A percentile compares a stretch with the other conserved stretches of the same genome.
Conservation (phyloP, 2,797 vertebrate genomes). For the Spinus olivaceus region DNA sequence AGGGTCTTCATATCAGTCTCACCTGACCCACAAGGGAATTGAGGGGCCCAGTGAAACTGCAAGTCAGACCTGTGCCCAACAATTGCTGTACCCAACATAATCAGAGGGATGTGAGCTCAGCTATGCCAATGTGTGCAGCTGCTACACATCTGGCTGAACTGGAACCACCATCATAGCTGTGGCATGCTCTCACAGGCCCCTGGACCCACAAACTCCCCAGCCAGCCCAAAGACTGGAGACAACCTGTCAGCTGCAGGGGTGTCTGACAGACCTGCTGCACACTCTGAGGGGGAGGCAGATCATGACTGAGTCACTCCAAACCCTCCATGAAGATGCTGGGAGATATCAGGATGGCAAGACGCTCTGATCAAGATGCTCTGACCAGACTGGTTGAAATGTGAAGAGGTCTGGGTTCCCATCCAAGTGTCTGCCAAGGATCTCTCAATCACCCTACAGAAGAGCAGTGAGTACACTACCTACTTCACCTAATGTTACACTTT, state of each 20-base stretch:
- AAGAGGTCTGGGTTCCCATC: background rate
- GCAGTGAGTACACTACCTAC: background rate
- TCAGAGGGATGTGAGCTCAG: background rate
- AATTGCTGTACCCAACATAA: background rate
- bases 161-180: background rate
- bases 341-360: background rate
- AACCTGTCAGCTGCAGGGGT: background rate
- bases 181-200: background rate
- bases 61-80: rapidly evolving
- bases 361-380: background rate
- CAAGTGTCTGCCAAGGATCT: background rate
- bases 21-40: background rate
- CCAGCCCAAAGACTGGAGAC: background rate
- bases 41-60: rapidly evolving
- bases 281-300: background rate
- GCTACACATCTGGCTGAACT: background rate
- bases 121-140: background rate
- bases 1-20: background rate
- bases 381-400: background rate
- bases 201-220: background rate
- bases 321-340: background rate
- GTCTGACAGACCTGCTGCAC: background rate
- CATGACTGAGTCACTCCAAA: background rate
- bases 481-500: background rate
- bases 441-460: background rate